These are phyloP conservation scores for Siniperca undulata DNA, from an alignment of 2,797 vertebrate genomes.

Conservation along the genomic window DNA sequence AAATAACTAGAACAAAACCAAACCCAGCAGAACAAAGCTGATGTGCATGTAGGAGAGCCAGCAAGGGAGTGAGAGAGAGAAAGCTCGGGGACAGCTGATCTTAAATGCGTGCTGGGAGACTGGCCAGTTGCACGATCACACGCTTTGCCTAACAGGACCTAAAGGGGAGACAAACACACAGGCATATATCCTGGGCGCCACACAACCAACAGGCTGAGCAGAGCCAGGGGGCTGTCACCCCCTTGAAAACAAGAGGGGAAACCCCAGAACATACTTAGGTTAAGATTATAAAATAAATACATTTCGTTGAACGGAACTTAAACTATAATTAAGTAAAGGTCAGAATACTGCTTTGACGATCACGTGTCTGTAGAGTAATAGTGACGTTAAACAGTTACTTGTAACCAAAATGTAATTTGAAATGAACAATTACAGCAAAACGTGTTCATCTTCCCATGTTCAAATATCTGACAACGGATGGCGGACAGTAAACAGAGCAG, in stretches of 20 bases:
- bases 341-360: neutral
- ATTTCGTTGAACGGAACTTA: neutral
- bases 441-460: neutral
- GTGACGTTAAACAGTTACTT: neutral
- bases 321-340: neutral
- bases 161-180: neutral
- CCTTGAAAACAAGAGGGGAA: neutral
- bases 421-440: neutral
- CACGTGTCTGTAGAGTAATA: neutral
- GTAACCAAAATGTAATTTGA: neutral
- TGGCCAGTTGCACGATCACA: neutral
- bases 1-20: neutral
- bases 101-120: constrained; percentile 17
- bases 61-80: neutral
- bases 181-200: neutral
- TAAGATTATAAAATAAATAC: neutral
- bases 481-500: neutral
- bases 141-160: neutral
- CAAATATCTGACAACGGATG: neutral
- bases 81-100: neutral
- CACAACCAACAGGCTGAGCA: neutral
- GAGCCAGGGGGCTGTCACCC: too few species aligned
- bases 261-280: neutral
- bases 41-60: neutral
- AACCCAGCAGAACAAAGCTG: neutral